These are phyloP conservation scores for Zenarchopterus dispar DNA, from an alignment of 2,797 vertebrate species.

Conservation along the genomic window DNA sequence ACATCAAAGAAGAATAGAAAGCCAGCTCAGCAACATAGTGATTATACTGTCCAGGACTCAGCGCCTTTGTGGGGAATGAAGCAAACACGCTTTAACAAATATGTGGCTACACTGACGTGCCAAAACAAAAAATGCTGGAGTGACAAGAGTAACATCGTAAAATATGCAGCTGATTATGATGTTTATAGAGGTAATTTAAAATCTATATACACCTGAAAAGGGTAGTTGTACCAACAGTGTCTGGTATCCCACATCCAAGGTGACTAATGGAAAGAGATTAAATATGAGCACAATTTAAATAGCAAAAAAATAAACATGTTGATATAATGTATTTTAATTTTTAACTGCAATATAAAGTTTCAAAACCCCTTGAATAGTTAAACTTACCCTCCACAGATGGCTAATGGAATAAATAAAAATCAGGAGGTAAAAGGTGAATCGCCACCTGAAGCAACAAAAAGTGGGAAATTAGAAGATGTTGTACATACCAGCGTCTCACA, in stretches of 20 bases:
- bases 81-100: slow-evolving; percentile 53
- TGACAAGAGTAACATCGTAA: not conserved
- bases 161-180: not conserved
- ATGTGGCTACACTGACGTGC: not conserved
- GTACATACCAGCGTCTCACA: not conserved
- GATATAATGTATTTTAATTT: not conserved
- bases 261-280: slow-evolving; percentile 57
- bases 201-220: slow-evolving; percentile 69
- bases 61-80: slow-evolving; percentile 79
- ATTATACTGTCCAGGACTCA: slow-evolving; percentile 87
- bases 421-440: slow-evolving; percentile 77
- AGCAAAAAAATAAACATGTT: not conserved
- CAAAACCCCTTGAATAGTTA: slow-evolving; percentile 4
- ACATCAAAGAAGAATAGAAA: slow-evolving; percentile 97
- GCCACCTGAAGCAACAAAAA: slow-evolving; percentile 66
- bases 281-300: not conserved
- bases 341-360: not conserved
- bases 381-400: slow-evolving; percentile 76
- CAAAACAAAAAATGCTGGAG: not conserved
- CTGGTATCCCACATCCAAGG: slow-evolving; percentile 78
- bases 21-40: slow-evolving; percentile 93
- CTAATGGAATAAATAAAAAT: slow-evolving; percentile 73
- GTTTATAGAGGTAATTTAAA: not conserved
- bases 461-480: not conserved
- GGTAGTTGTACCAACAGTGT: slow-evolving; percentile 76